Evolutionary conservation across 2,797 vertebrate species (phyloP).

Genomic region (Champsocephalus gunnari): DNA sequence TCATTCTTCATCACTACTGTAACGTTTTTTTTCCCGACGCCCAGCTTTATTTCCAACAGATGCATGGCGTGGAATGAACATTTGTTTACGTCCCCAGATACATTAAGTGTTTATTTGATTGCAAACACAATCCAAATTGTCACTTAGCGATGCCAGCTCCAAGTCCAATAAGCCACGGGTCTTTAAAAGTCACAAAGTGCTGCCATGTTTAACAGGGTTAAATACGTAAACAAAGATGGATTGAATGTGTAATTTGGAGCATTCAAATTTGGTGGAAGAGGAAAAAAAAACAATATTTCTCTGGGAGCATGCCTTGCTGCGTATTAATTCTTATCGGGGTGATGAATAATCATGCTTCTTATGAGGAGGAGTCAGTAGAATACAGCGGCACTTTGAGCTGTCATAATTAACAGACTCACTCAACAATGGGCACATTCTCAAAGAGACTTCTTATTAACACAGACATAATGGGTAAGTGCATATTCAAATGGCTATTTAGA

Average conservation of each 20-base stretch:
- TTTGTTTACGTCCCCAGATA: slow-evolving; percentile 73
- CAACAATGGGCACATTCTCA: slow-evolving; percentile 81
- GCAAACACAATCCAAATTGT: slow-evolving; percentile 75
- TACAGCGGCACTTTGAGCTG: slow-evolving; percentile 77
- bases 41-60: slow-evolving; percentile 59
- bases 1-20: slow-evolving; percentile 4
- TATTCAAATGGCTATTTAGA: slow-evolving; percentile 78
- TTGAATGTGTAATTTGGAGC: slow-evolving; percentile 85
- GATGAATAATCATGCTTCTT: slow-evolving; percentile 83
- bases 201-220: slow-evolving; percentile 81
- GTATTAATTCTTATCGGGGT: slow-evolving; percentile 85
- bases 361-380: slow-evolving; percentile 78
- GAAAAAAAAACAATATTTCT: slow-evolving; percentile 71
- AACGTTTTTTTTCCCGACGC: slow-evolving; percentile 5
- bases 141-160: slow-evolving; percentile 68
- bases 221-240: slow-evolving; percentile 84
- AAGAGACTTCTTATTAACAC: slow-evolving; percentile 81
- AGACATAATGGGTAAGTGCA: slow-evolving; percentile 74
- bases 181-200: slow-evolving; percentile 79
- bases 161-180: slow-evolving; percentile 72
- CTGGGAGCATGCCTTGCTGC: slow-evolving; percentile 69
- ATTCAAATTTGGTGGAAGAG: slow-evolving; percentile 74
- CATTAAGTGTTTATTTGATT: slow-evolving; percentile 78
- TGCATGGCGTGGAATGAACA: slow-evolving; percentile 50
- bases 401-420: slow-evolving; percentile 83